Base-by-base conservation (phyloP, 2,797 vertebrate genomes). In the Betta splendens region DNA sequence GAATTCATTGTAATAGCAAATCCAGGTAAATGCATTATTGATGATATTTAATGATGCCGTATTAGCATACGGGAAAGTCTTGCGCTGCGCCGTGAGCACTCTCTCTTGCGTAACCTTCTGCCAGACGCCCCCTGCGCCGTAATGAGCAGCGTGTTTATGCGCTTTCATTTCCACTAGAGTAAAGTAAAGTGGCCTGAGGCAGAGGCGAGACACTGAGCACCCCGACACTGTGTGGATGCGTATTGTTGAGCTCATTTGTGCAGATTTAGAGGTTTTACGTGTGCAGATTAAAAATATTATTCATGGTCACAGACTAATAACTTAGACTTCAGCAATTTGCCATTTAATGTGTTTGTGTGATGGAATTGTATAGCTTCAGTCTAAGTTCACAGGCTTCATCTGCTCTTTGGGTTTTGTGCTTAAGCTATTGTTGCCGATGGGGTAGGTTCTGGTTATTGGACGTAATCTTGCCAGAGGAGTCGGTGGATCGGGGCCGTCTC, bases 21-120 rank as follows among this genome's bases (percentile, higher is more conserved):
- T 74, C 44, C 72, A 84, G 84, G 83, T 88, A 77, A 86, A 85
- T 90, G 76, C 65, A 90, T 89, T 85, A 89, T 90, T 86, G 82
- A 91, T 90, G 80, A 80, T 70, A 66, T 84, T 80, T 85, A 89
- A 89, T 86, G 74, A 84, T 72, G 75, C 66, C 63, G 58, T 75
- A 88, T 87, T 88, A 84, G 72, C 79, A 84, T 83, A 76, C 13
- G 31, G 77, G 49, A 81, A 80, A 77, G 43, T 53, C 55, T 81
- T 35, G 50, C 79, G 71, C 69, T 28, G 5, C 57, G 84, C 84
- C 80, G 71, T 64, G 49, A 87, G 85, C 81, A 0, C 60, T 75
- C 43, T 65, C 42, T 45, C 65, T 76, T 69, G 72, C 70, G 75
- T 79, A 82, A 74, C 66, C 56, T 68, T 74, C 57, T 61, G 5